These are phyloP conservation scores for Cinclus mexicanus DNA, from an alignment of 2,113 vertebrate genomes.

Conservation along the genomic window DNA sequence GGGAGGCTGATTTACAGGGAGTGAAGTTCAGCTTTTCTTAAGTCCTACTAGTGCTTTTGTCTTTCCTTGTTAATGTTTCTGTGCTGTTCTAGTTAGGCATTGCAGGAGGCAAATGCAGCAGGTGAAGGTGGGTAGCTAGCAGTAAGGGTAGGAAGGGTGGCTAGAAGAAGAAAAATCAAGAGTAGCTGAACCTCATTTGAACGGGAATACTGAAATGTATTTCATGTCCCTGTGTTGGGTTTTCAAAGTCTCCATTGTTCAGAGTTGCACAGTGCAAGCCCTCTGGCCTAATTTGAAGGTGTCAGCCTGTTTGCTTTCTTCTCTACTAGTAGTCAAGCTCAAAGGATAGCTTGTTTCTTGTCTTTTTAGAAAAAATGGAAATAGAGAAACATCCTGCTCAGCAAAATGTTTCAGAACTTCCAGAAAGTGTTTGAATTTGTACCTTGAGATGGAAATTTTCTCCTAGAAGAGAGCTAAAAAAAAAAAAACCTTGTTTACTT, in stretches of 20 bases:
- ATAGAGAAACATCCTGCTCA: not conserved
- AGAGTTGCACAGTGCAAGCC: not conserved
- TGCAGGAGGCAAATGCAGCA: not conserved
- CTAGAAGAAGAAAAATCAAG: not conserved
- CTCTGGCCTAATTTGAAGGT: not conserved
- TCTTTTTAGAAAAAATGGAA: not conserved
- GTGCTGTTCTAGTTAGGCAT: not conserved
- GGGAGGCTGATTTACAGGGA: not conserved
- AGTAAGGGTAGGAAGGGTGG: not conserved
- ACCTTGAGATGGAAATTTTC: not conserved
- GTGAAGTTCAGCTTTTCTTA: not conserved
- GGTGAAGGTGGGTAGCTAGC: not conserved
- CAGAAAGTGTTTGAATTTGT: not conserved
- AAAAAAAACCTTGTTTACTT: not conserved
- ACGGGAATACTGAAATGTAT: not conserved
- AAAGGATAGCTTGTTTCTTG: not conserved
- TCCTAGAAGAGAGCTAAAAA: not conserved
- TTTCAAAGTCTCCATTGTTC: not conserved
- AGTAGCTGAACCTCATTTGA: not conserved
- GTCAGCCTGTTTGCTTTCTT: not conserved
- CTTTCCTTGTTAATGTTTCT: not conserved
- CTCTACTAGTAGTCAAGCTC: not conserved
- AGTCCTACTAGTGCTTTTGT: rapidly evolving
- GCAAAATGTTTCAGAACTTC: not conserved
- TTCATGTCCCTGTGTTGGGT: not conserved